These are phyloP conservation scores for Galendromus occidentalis DNA, from an alignment of 1,140 invertebrate species.

Conservation along the genomic window DNA sequence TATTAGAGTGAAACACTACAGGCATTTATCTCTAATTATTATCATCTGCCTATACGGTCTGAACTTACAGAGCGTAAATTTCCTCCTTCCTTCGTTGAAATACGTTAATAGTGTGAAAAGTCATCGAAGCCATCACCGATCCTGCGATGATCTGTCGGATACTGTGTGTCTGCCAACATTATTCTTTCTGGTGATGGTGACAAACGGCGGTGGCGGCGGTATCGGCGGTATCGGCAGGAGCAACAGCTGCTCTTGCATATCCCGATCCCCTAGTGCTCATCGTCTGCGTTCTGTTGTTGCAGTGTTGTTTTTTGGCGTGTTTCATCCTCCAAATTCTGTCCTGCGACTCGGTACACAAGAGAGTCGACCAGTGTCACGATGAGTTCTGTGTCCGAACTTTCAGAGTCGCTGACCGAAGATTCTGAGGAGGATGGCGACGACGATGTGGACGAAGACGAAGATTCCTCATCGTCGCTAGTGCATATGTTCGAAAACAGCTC, in stretches of 20 bases:
- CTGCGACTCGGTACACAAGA: neutral
- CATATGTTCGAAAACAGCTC: neutral
- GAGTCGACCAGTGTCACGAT: neutral
- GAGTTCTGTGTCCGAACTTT: neutral
- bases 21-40: too few relatives aligned
- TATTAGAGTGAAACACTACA: too few relatives aligned
- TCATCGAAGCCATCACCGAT: too few relatives aligned
- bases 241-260: too few relatives aligned
- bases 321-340: neutral
- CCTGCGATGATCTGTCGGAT: neutral
- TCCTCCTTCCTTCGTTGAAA: too few relatives aligned
- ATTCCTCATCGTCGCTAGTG: neutral
- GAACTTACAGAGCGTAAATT: too few relatives aligned
- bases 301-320: neutral
- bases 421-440: too few relatives aligned
- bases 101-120: too few relatives aligned
- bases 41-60: too few relatives aligned
- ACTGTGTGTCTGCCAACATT: neutral
- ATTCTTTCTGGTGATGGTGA: neutral
- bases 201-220: neutral
- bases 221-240: neutral
- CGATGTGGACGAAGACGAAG: too few relatives aligned
- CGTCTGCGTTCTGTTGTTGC: neutral
- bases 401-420: neutral
- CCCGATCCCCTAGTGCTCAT: too few relatives aligned